Evolutionary conservation across 2,888 invertebrate species (phyloP).

Genomic region (Conus canariensis): DNA sequence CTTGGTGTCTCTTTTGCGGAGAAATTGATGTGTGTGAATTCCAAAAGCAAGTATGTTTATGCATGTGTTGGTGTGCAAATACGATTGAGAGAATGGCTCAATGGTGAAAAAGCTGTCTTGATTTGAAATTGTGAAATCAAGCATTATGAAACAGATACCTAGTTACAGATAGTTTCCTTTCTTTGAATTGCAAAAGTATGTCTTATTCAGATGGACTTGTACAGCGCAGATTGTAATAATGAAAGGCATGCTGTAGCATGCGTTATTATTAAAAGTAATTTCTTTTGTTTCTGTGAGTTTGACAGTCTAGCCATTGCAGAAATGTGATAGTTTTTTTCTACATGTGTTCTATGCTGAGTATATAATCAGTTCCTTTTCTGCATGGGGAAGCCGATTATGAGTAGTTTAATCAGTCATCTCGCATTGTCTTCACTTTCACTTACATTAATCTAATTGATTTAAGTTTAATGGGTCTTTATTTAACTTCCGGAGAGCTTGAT

Average conservation of each 20-base stretch:
- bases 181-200: background rate
- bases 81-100: background rate
- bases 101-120: background rate
- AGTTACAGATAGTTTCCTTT: background rate
- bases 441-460: no score
- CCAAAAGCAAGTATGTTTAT: background rate
- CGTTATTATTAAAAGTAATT: background rate
- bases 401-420: no score
- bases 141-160: background rate
- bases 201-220: constrained; percentile 22
- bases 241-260: background rate
- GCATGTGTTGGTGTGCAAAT: background rate
- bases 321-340: background rate
- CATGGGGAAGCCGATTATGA: no score
- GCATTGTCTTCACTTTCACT: no score
- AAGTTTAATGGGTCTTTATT: no score
- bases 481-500: no score
- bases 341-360: no score
- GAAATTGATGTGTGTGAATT: background rate
- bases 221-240: background rate
- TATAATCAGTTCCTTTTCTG: no score
- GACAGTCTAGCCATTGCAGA: constrained; percentile 16
- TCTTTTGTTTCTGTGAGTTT: background rate
- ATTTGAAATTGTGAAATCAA: background rate
- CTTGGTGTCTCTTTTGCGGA: background rate